phyloP scores from a whole-genome alignment of 2,797 vertebrate species.

The Rhinichthys osculus region DNA sequence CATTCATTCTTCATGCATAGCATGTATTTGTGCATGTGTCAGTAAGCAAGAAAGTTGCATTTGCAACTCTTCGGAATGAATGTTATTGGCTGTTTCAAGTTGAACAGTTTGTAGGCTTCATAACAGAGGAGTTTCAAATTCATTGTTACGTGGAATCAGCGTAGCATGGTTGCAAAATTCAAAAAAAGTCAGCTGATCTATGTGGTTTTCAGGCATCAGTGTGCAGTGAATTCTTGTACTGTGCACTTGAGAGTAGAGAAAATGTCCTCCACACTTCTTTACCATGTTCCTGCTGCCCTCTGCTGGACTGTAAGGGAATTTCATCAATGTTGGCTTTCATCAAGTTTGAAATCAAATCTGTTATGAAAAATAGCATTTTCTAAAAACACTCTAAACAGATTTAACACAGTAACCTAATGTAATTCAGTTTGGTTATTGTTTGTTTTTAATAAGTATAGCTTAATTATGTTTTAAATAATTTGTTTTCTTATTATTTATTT shows the following conservation, averaged over 20 bases:
- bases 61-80: slow-evolving; percentile 21
- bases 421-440: background rate
- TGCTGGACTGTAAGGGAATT: slow-evolving; percentile 65
- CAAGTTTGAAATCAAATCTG: too few relatives aligned
- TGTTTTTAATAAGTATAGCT: background rate
- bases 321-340: background rate
- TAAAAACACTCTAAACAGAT: background rate
- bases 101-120: background rate
- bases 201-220: background rate
- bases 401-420: background rate
- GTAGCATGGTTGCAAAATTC: background rate
- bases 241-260: slow-evolving; percentile 19
- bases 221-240: background rate
- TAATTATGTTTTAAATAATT: background rate
- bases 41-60: background rate
- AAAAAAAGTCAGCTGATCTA: background rate
- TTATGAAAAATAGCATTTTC: too few relatives aligned
- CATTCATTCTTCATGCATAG: background rate
- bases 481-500: background rate
- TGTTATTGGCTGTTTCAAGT: background rate
- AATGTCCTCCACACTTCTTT: slow-evolving; percentile 32
- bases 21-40: background rate
- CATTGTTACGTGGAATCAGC: background rate
- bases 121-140: background rate
- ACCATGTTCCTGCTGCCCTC: slow-evolving; percentile 72